Percentiles rank a stretch among this genome's conserved stretches.
Conservation (phyloP, 2,113 vertebrate species). For the Corythoichthys intestinalis region DNA sequence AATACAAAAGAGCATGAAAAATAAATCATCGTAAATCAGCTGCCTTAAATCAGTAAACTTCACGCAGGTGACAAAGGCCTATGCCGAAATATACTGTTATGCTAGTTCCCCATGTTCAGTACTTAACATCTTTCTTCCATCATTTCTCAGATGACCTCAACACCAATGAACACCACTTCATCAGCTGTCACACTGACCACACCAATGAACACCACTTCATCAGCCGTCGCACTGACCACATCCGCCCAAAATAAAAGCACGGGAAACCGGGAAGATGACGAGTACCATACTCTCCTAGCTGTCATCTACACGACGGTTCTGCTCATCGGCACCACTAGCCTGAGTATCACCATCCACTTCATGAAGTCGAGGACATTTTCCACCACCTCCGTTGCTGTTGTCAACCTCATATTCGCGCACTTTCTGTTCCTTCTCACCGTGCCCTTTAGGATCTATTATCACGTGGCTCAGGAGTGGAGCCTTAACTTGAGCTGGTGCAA, state of each 20-base stretch:
- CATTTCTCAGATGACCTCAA: background rate
- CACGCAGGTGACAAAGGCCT: too few relatives aligned
- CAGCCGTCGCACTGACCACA: background rate
- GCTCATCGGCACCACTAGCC: conserved; percentile 70
- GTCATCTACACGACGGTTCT: conserved; percentile 72
- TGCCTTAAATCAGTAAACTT: too few relatives aligned
- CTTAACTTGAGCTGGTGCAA: conserved; percentile 69
- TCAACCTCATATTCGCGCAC: conserved; percentile 85
- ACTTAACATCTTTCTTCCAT: background rate
- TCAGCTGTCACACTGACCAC: background rate
- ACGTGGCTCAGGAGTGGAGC: conserved; percentile 52
- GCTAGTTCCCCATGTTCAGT: too few relatives aligned
- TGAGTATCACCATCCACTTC: conserved; percentile 69
- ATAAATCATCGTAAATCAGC: too few relatives aligned
- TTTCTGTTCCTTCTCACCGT: conserved; percentile 81
- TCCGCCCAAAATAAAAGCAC: background rate
- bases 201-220: background rate
- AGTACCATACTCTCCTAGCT: conserved; percentile 43
- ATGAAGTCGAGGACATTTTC: conserved; percentile 80
- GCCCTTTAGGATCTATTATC: conserved; percentile 86
- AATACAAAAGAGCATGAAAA: too few relatives aligned
- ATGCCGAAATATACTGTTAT: too few relatives aligned
- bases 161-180: background rate
- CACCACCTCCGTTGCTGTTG: conserved; percentile 77
- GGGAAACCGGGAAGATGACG: too few relatives aligned